Evolutionary conservation across 1,140 invertebrate genomes (phyloP).

Genomic region (Hermatobates lingyangjiaoensis): DNA sequence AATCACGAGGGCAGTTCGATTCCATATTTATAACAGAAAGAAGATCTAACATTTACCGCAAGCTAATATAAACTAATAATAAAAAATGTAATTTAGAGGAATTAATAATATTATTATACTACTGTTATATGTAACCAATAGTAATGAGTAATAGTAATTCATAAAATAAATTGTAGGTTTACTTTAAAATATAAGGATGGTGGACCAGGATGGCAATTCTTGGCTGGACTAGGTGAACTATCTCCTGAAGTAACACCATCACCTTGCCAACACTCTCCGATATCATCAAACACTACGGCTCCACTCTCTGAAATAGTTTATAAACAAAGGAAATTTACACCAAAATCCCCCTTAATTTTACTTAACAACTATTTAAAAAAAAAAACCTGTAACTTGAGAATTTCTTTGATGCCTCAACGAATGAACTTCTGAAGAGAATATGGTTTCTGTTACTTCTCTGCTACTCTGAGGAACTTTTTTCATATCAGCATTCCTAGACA

Average conservation of each 20-base stretch:
- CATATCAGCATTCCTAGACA: constrained; percentile 27
- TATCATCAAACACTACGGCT: constrained; percentile 65
- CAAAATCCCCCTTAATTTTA: neutral
- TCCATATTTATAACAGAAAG: too few species aligned
- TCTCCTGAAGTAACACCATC: constrained; percentile 19
- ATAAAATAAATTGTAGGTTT: too few species aligned
- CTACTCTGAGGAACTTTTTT: constrained; percentile 24
- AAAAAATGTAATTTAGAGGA: too few species aligned
- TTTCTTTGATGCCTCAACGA: constrained; percentile 28
- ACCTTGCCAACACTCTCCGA: constrained; percentile 33
- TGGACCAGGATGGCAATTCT: constrained; percentile 26
- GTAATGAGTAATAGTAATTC: too few species aligned
- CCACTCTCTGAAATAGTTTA: constrained; percentile 32
- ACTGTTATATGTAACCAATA: too few species aligned
- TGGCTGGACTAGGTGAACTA: constrained; percentile 26
- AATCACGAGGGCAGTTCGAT: too few species aligned
- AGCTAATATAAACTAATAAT: too few species aligned
- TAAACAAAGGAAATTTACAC: neutral
- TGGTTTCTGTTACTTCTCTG: constrained; percentile 38
- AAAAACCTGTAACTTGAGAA: constrained; percentile 13
- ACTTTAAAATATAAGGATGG: constrained; percentile 33
- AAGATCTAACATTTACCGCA: too few species aligned
- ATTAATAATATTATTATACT: too few species aligned
- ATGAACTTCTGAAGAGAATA: constrained; percentile 40
- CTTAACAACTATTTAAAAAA: neutral